Evolutionary conservation across 2,113 vertebrate species (phyloP), one percentile per base, ranked within the genome.

Genomic region (Semnornis frantzii): DNA sequence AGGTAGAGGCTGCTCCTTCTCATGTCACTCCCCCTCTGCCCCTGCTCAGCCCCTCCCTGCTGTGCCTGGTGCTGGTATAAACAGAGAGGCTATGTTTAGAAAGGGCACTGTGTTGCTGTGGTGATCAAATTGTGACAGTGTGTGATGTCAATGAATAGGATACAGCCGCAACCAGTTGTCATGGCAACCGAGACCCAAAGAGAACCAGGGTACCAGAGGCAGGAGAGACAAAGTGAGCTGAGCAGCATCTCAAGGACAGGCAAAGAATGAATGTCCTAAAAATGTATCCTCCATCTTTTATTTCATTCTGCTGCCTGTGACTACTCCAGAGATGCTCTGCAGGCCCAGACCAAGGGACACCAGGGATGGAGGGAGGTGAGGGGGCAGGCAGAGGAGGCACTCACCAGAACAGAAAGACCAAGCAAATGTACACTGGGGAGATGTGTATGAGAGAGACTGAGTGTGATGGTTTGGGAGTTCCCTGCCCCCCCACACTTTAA

Each of bases 121-220:
- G 92, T 4, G 74, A 96, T 96, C 92, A 94, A 89, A 88, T 91
- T 95, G 90, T 96, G 94, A 93, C 87, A 96, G 80, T 55, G 39
- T 85, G 76, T 96, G 95, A 96, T 96, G 95, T 96, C 94, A 96
- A 60, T 86, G 92, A 94, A 95, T 44, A 76, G 90, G 87, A 95
- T 93, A 92, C 87, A 96, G 85, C 85, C 28, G 12, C 90, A 94
- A 95, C 73, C 83, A 30, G 93, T 94, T 93, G 95, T 78, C 94
- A 91, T 95, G 78, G 96, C 93, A 96, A 97, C 96, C 92, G 72
- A 92, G 95, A 79, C 91, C 91, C 95, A 95, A 95, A 95, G 95
- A 96, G 96, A 96, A 96, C 83, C 89, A 87, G 86, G 82, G 84
- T 97, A 94, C 93, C 90, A 94, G 85, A 84, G 92, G 76, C 89